Conservation (phyloP, 2,888 invertebrate species). For the Timandra comae region DNA sequence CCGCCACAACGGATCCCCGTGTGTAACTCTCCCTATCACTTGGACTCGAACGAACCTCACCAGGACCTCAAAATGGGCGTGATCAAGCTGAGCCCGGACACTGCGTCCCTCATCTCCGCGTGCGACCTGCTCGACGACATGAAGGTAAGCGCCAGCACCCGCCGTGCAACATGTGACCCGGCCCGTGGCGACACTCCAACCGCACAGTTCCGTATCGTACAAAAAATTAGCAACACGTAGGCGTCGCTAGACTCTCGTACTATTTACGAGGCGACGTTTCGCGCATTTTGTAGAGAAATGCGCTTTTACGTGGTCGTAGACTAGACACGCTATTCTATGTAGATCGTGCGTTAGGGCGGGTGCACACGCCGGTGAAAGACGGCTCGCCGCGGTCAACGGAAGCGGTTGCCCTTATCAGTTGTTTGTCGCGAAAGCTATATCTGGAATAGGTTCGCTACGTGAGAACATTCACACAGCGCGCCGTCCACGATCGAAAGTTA, state of each 20-base stretch:
- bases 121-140: conserved; percentile 72
- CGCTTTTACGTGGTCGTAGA: conserved; percentile 41
- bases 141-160: conserved; percentile 52
- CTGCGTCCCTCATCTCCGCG: conserved; percentile 60
- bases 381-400: conserved; percentile 42
- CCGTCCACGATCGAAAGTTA: conserved; percentile 18
- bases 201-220: conserved; percentile 39
- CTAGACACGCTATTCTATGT: conserved; percentile 25
- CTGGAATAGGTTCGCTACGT: conserved; percentile 38
- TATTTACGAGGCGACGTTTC: conserved; percentile 32
- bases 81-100: conserved; percentile 65
- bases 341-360: conserved; percentile 19
- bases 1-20: conserved; percentile 52
- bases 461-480: conserved; percentile 40
- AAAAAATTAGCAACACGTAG: conserved; percentile 42
- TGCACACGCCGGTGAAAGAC: conserved; percentile 40
- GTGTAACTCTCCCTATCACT: conserved; percentile 31
- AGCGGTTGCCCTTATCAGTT: conserved; percentile 60
- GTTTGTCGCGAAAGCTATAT: conserved; percentile 43
- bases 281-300: conserved; percentile 30
- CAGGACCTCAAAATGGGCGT: conserved; percentile 54
- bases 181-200: conserved; percentile 42
- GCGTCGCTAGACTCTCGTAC: conserved; percentile 31
- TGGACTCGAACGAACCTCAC: conserved; percentile 13
- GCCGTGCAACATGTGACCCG: conserved; percentile 40